Evolutionary conservation across 2,888 invertebrate genomes (phyloP).

Genomic region (Andricus curvator): DNA sequence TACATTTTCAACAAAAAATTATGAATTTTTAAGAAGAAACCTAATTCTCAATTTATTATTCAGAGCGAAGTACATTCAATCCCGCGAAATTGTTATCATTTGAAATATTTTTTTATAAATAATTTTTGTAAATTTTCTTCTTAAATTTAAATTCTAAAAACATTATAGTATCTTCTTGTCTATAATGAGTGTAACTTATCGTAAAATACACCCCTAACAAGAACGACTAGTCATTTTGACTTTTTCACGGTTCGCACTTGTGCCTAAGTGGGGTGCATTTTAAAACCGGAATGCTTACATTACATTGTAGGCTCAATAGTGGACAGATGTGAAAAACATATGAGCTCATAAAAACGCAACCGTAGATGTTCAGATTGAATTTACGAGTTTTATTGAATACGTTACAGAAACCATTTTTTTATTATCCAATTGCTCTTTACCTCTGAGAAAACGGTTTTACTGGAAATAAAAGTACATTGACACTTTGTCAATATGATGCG

Average conservation of each 20-base stretch:
- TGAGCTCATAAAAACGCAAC: background rate
- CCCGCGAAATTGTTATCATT: no score
- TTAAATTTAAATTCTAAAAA: background rate
- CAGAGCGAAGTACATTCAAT: no score
- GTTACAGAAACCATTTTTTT: background rate
- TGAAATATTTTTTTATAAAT: no score
- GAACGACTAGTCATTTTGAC: conserved; percentile 1
- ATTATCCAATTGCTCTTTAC: background rate
- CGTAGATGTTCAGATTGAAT: background rate
- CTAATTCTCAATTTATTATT: no score
- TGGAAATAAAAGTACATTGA: background rate
- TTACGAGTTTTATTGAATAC: background rate
- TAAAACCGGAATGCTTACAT: conserved; percentile 12
- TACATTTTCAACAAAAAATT: no score
- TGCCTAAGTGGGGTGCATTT: background rate
- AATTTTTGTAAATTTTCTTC: no score
- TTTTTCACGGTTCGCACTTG: conserved; percentile 1
- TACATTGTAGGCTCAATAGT: background rate
- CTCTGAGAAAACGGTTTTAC: background rate
- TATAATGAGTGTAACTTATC: background rate
- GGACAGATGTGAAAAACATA: conserved; percentile 27
- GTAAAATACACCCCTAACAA: conserved; percentile 3
- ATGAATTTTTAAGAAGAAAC: no score
- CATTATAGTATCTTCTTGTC: background rate
- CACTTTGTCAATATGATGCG: background rate